These are phyloP conservation scores for Euzetes globulus DNA, from an alignment of 2,888 invertebrate genomes.

Conservation along the genomic window DNA sequence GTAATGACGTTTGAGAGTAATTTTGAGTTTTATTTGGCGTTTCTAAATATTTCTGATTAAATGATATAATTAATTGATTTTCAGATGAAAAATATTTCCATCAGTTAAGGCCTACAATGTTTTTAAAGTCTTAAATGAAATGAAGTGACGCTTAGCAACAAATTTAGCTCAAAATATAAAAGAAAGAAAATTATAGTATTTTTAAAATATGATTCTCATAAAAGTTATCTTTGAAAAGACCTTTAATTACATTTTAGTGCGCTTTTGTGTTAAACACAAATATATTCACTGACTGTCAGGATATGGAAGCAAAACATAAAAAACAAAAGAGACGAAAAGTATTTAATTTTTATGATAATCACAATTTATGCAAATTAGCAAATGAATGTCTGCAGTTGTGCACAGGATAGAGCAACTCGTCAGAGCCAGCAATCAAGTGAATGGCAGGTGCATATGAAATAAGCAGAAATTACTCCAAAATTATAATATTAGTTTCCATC, in stretches of 20 bases:
- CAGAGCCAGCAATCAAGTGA: neutral
- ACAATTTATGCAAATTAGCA: constrained; percentile 21
- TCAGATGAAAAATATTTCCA: too few relatives aligned
- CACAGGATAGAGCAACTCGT: neutral
- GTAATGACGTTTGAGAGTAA: too few relatives aligned
- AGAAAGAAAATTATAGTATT: neutral
- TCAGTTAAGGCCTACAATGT: too few relatives aligned
- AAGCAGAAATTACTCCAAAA: constrained; percentile 14
- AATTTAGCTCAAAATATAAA: neutral
- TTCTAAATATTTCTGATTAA: too few relatives aligned
- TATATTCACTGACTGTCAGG: neutral
- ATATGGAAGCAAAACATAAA: neutral
- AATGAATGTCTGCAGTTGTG: neutral
- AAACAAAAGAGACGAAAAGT: neutral
- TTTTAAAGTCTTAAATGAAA: too few relatives aligned
- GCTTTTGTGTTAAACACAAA: neutral
- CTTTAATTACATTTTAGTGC: neutral
- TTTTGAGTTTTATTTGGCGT: too few relatives aligned
- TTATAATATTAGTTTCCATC: constrained; percentile 20
- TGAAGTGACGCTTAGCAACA: too few relatives aligned
- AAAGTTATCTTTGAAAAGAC: neutral
- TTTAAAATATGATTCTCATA: neutral
- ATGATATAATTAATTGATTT: too few relatives aligned
- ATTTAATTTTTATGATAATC: constrained; percentile 25
- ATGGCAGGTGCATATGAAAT: constrained; percentile 26